A percentile compares a stretch with the other conserved stretches of the same genome.
Conservation (phyloP, 1,140 invertebrate genomes). For the Tetramorium alpestre region DNA sequence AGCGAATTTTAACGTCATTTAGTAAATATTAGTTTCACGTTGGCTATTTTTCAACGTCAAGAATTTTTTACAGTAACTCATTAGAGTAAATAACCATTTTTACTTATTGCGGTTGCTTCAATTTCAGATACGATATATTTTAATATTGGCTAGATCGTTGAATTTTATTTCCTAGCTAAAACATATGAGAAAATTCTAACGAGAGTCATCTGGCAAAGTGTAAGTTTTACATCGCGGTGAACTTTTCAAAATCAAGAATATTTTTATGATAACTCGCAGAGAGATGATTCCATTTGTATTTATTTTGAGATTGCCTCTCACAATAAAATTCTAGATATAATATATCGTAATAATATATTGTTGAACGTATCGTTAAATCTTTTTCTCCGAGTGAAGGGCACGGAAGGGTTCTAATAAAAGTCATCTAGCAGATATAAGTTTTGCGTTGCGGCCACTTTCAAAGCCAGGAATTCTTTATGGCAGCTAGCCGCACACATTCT, state of each 20-base stretch:
- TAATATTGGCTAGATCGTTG: not conserved
- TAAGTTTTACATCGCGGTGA: not conserved
- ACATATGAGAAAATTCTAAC: not conserved
- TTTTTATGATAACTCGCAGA: not conserved
- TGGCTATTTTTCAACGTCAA: not conserved
- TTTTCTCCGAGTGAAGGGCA: not conserved
- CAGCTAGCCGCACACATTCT: constrained; percentile 15
- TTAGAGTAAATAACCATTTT: not conserved
- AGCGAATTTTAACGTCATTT: not conserved
- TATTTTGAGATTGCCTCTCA: not conserved
- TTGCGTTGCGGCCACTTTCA: constrained; percentile 58
- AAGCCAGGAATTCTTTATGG: constrained; percentile 63
- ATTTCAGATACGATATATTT: not conserved
- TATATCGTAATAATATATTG: not conserved
- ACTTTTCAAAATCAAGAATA: no score
- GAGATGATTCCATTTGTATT: not conserved
- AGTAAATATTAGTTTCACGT: not conserved
- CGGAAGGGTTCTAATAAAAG: constrained; percentile 48
- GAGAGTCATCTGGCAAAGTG: not conserved
- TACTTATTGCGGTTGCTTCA: not conserved
- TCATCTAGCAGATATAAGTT: constrained; percentile 45
- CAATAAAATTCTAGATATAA: not conserved
- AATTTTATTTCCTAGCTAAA: not conserved
- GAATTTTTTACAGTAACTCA: not conserved
- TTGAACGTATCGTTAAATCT: not conserved